Conservation (phyloP, 1,140 invertebrate species). For the Anagrus nilaparvatae region DNA sequence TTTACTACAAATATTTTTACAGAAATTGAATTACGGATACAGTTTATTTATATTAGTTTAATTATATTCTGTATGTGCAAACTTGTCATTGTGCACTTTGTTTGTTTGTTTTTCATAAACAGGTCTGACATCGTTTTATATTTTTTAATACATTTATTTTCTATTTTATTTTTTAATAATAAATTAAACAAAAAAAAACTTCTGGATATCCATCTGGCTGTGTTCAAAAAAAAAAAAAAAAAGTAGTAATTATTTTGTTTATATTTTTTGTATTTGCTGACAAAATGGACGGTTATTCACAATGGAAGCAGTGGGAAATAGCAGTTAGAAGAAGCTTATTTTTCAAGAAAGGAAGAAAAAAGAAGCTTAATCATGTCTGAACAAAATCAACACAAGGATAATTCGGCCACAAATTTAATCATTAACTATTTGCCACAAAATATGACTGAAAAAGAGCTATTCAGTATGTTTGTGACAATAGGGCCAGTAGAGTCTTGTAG, state of each 20-base stretch:
- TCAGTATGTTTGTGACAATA: constrained; percentile 76
- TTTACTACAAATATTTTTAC: too few relatives aligned
- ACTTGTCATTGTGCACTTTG: constrained; percentile 34
- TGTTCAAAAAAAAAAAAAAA: constrained; percentile 27
- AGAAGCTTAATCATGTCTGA: constrained; percentile 17
- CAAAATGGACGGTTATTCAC: constrained; percentile 29
- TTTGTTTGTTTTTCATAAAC: constrained; percentile 43
- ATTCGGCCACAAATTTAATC: constrained; percentile 71
- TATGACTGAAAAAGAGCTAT: constrained; percentile 83
- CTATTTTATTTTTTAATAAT: constrained; percentile 40
- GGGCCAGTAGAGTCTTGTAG: constrained; percentile 80
- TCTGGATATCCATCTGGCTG: constrained; percentile 25
- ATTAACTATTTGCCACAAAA: constrained; percentile 93
- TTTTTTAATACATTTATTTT: constrained; percentile 40
- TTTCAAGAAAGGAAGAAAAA: constrained; percentile 10
- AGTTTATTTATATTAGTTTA: too few relatives aligned
- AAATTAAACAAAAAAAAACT: constrained; percentile 19
- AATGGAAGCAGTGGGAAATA: constrained; percentile 32
- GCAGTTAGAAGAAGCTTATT: constrained; percentile 17
- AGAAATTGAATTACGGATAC: too few relatives aligned
- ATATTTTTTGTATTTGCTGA: constrained; percentile 46
- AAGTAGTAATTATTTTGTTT: constrained; percentile 44
- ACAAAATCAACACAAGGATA: constrained; percentile 21
- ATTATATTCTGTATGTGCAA: too few relatives aligned
- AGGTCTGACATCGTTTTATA: constrained; percentile 39